Conservation (phyloP, 2,797 vertebrate species). For the Acanthurus lineatus region DNA sequence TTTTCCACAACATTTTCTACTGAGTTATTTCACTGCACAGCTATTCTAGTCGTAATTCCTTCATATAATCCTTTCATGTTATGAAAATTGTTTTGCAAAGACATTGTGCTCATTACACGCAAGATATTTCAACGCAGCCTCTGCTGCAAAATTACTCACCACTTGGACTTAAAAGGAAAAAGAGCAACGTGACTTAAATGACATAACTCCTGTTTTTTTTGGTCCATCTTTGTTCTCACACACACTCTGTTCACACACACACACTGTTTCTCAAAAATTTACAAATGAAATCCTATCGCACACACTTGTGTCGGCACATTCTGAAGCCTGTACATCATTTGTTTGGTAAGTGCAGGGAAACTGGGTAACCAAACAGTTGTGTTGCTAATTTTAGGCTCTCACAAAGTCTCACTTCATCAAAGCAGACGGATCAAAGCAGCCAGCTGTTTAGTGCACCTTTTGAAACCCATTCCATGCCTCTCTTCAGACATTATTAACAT, state of each 20-base stretch:
- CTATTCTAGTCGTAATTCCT: constrained; percentile 17
- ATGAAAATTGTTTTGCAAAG: constrained; percentile 20
- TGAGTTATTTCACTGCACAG: neutral
- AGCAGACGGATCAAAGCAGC: constrained; percentile 41
- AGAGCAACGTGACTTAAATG: neutral
- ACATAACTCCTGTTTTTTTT: neutral
- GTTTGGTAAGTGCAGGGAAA: constrained; percentile 5
- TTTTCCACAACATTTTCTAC: constrained; percentile 8
- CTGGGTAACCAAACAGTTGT: constrained; percentile 17
- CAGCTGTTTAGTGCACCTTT: constrained; percentile 48
- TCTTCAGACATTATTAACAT: constrained; percentile 18
- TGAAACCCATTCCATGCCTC: constrained; percentile 23
- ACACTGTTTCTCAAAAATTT: neutral
- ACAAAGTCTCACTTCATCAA: constrained; percentile 33
- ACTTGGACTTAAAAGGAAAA: constrained; percentile 36
- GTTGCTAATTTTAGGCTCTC: constrained; percentile 41
- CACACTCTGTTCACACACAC: neutral
- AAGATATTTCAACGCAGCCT: constrained; percentile 10
- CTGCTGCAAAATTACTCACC: constrained; percentile 28
- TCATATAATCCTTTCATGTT: constrained; percentile 30
- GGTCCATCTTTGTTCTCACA: constrained; percentile 8
- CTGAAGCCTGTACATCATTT: neutral
- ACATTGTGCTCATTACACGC: constrained; percentile 26
- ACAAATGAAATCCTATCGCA: too few species aligned
- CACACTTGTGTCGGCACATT: neutral